A percentile compares a stretch with the other conserved stretches of the same genome.
These are phyloP conservation scores for Drosophila biarmipes DNA, from an alignment of 1,140 invertebrate genomes.

Conservation along the genomic window DNA sequence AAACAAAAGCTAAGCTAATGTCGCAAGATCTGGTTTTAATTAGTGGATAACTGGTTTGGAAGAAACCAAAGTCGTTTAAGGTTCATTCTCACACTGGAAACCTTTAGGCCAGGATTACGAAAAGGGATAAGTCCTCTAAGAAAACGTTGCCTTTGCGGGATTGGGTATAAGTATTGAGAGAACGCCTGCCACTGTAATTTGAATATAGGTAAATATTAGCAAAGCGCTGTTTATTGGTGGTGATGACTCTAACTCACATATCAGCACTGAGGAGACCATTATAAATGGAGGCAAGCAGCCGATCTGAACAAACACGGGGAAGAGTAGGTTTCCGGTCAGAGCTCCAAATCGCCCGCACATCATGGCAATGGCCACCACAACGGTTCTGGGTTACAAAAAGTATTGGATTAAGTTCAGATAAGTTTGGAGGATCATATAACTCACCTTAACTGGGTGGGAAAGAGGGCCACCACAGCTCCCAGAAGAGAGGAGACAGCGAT, in stretches of 20 bases:
- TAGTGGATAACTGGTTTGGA: background rate
- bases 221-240: background rate
- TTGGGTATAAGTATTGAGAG: slow-evolving; percentile 67
- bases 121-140: slow-evolving; percentile 17
- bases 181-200: slow-evolving; percentile 47
- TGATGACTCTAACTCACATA: slow-evolving; percentile 52
- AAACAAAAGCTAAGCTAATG: slow-evolving; percentile 7
- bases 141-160: slow-evolving; percentile 59
- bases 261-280: slow-evolving; percentile 69
- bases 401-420: background rate
- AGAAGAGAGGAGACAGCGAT: slow-evolving; percentile 73
- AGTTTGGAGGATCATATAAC: background rate
- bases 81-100: background rate
- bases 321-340: slow-evolving; percentile 76
- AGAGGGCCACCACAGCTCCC: slow-evolving; percentile 70
- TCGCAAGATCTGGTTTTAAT: slow-evolving; percentile 19
- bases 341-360: slow-evolving; percentile 81
- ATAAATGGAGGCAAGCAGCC: slow-evolving; percentile 80
- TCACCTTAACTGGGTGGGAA: slow-evolving; percentile 80
- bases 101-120: too few species aligned
- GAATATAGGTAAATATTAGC: background rate
- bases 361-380: slow-evolving; percentile 76
- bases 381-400: slow-evolving; percentile 46
- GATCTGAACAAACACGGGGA: slow-evolving; percentile 72
- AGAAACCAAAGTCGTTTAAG: background rate